phyloP scores from a whole-genome alignment of 2,113 vertebrate genomes.

The Pluvianellus socialis region DNA sequence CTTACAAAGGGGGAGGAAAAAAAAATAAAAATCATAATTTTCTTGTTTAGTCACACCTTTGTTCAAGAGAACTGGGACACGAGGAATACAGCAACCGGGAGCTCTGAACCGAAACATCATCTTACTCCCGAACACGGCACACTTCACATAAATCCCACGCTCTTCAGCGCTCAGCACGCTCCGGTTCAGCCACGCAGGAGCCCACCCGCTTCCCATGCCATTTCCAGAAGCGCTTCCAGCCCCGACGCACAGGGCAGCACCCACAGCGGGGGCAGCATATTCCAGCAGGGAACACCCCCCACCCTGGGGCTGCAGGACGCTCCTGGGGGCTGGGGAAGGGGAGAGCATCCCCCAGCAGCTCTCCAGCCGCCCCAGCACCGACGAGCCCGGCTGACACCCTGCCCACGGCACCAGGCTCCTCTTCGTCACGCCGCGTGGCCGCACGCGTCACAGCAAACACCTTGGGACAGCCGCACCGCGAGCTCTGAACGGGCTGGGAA shows the following conservation, averaged over 20 bases:
- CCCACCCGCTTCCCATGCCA: not conserved
- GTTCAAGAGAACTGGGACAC: conserved; percentile 24
- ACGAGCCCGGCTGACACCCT: not conserved
- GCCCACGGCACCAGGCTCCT: not conserved
- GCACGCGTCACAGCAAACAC: not conserved
- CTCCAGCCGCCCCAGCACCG: not conserved
- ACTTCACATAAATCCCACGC: not conserved
- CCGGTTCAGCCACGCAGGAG: not conserved
- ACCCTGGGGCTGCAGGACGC: not conserved
- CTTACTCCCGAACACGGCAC: not conserved
- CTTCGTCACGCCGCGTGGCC: not conserved
- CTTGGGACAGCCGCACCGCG: rapidly evolving
- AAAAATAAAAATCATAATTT: not conserved
- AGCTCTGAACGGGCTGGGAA: not conserved
- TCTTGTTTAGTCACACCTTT: conserved; percentile 50
- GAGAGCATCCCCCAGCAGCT: not conserved
- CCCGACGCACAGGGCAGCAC: not conserved
- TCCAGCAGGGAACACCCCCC: not conserved
- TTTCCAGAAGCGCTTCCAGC: not conserved
- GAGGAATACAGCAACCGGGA: not conserved
- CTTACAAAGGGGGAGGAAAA: not conserved
- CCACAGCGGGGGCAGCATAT: rapidly evolving
- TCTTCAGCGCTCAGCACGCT: not conserved
- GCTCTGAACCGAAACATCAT: not conserved
- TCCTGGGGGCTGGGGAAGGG: not conserved